Conservation (phyloP, 2,888 invertebrate genomes). For the Synergus laeviventris region DNA sequence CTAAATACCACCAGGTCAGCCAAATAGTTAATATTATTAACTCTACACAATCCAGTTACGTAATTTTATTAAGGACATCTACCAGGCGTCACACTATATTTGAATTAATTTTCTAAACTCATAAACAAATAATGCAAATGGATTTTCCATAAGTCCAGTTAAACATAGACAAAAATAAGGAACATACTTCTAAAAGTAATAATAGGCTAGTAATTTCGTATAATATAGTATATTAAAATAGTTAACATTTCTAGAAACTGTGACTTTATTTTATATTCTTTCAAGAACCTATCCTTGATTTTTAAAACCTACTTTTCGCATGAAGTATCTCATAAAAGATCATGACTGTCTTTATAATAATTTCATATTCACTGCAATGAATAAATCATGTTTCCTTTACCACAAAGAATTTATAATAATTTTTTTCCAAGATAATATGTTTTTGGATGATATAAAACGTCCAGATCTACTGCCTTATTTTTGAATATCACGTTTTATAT, state of each 20-base stretch:
- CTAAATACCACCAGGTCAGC: too few relatives aligned
- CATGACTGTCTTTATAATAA: not conserved
- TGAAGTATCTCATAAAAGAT: not conserved
- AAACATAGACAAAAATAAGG: too few relatives aligned
- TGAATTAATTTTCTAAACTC: too few relatives aligned
- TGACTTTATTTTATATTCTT: not conserved
- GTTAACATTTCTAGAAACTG: not conserved
- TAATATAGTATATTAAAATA: not conserved
- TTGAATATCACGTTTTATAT: not conserved
- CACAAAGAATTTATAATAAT: not conserved
- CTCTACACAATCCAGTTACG: not conserved
- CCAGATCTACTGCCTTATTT: not conserved
- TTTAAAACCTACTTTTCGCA: not conserved
- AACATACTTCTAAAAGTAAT: too few relatives aligned
- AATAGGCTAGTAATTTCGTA: not conserved
- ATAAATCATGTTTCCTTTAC: not conserved
- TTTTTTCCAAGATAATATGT: not conserved
- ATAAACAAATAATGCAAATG: too few relatives aligned
- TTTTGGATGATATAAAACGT: not conserved
- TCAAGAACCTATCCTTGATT: not conserved
- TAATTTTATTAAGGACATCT: not conserved
- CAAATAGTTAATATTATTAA: not conserved
- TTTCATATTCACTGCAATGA: constrained; percentile 1
- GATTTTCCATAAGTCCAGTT: too few relatives aligned
- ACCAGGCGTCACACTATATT: too few relatives aligned